phyloP scores from a whole-genome alignment of 2,888 invertebrate species.

The Agrochola lychnidis region DNA sequence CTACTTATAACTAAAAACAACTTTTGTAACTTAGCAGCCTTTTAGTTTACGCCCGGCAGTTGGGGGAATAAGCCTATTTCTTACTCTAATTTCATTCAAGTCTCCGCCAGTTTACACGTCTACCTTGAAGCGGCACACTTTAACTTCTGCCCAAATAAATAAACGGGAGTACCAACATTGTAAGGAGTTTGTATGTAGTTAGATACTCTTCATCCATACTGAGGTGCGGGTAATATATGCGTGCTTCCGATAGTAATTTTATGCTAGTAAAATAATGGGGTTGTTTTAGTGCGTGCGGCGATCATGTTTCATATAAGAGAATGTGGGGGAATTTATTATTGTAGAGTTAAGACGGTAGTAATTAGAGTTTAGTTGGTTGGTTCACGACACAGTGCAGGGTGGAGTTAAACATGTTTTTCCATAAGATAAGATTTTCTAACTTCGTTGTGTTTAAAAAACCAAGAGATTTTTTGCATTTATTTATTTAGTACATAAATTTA shows the following conservation, averaged over 20 bases:
- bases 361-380: too few relatives aligned
- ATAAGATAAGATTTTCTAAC: too few relatives aligned
- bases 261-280: slow-evolving; percentile 18
- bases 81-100: slow-evolving; percentile 75
- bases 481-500: too few relatives aligned
- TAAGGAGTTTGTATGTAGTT: neutral
- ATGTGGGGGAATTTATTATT: neutral
- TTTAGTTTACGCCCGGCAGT: slow-evolving; percentile 22
- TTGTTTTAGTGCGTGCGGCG: slow-evolving; percentile 9
- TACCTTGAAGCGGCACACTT: slow-evolving; percentile 59
- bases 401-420: too few relatives aligned
- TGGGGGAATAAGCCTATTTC: slow-evolving; percentile 73
- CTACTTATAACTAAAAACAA: slow-evolving; percentile 21
- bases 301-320: slow-evolving; percentile 13
- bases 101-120: slow-evolving; percentile 66
- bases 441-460: too few relatives aligned
- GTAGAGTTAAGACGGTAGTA: neutral
- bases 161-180: slow-evolving; percentile 55
- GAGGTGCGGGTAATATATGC: slow-evolving; percentile 14
- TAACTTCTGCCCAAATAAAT: slow-evolving; percentile 68
- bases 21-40: slow-evolving; percentile 35
- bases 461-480: too few relatives aligned
- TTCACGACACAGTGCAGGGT: too few relatives aligned
- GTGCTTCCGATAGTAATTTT: slow-evolving; percentile 30
- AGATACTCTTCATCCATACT: slow-evolving; percentile 2